Percentiles rank a stretch among this genome's conserved stretches.
phyloP scores from a whole-genome alignment of 2,888 invertebrate genomes.

The Gymnosoma rotundatum region DNA sequence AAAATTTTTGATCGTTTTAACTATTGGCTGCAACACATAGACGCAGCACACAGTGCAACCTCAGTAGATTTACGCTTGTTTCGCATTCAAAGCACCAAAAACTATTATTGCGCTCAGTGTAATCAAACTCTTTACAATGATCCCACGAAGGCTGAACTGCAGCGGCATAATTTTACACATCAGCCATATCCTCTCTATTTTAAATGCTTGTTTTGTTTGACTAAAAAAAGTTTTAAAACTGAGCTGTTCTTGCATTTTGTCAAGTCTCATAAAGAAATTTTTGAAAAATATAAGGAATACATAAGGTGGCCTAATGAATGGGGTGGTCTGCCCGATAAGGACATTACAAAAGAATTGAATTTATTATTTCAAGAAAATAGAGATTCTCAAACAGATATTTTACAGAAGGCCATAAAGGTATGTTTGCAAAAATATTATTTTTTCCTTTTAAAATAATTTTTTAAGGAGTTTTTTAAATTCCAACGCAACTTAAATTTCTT shows the following conservation, averaged over 20 bases:
- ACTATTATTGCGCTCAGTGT: conserved; percentile 77
- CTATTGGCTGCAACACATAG: conserved; percentile 77
- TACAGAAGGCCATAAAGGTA: conserved; percentile 74
- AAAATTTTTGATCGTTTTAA: conserved; percentile 75
- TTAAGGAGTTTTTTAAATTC: not conserved
- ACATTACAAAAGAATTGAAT: conserved; percentile 23
- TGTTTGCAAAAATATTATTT: no score
- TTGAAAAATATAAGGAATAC: conserved; percentile 56
- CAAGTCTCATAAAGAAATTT: conserved; percentile 56
- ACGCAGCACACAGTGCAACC: conserved; percentile 75
- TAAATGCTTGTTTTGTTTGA: conserved; percentile 66
- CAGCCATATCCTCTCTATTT: conserved; percentile 75
- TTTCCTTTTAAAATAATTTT: not conserved
- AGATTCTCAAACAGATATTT: conserved; percentile 49
- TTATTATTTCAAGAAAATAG: not conserved
- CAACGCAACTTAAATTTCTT: not conserved
- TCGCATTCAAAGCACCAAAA: conserved; percentile 75
- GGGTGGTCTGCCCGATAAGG: conserved; percentile 52
- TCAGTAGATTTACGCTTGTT: conserved; percentile 76
- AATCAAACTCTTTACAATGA: conserved; percentile 77
- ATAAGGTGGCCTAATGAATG: conserved; percentile 68
- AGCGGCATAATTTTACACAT: conserved; percentile 78
- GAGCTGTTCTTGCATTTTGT: conserved; percentile 67
- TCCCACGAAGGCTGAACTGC: conserved; percentile 75
- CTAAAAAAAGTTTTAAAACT: conserved; percentile 64